phyloP scores from a whole-genome alignment of 2,888 invertebrate species.

The Agriotes lineatus region DNA sequence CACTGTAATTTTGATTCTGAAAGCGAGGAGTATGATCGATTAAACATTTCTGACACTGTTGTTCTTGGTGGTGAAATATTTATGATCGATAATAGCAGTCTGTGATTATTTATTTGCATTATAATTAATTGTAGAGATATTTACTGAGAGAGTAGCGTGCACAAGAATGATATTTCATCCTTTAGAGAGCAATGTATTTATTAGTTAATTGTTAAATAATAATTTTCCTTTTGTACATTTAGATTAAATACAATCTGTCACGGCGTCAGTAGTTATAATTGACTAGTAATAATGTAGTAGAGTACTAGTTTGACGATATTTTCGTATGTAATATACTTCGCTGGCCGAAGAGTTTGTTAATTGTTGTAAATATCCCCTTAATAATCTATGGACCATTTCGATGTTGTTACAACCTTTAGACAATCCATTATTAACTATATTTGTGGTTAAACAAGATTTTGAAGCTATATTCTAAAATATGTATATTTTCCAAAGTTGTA shows the following conservation, averaged over 20 bases:
- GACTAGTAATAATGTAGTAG: constrained; percentile 4
- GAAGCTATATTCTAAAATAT: constrained; percentile 42
- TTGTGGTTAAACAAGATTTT: constrained; percentile 28
- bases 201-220: constrained; percentile 2
- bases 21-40: constrained; percentile 5
- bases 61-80: constrained; percentile 6
- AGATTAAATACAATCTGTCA: background rate
- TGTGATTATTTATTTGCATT: constrained; percentile 22
- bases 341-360: constrained; percentile 36
- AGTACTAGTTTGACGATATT: constrained; percentile 38
- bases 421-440: constrained; percentile 38
- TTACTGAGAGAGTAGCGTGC: constrained; percentile 23
- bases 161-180: constrained; percentile 18
- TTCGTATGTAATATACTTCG: constrained; percentile 38
- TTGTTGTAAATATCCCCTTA: constrained; percentile 28
- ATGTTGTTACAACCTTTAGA: constrained; percentile 40
- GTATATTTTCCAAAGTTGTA: constrained; percentile 37
- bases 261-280: constrained; percentile 3
- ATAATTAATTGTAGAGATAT: background rate
- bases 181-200: too few species aligned
- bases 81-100: constrained; percentile 18
- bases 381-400: constrained; percentile 38
- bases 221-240: background rate
- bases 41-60: constrained; percentile 1
- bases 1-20: background rate